Conservation (phyloP, 2,113 vertebrate genomes). For the Misgurnus anguillicaudatus region DNA sequence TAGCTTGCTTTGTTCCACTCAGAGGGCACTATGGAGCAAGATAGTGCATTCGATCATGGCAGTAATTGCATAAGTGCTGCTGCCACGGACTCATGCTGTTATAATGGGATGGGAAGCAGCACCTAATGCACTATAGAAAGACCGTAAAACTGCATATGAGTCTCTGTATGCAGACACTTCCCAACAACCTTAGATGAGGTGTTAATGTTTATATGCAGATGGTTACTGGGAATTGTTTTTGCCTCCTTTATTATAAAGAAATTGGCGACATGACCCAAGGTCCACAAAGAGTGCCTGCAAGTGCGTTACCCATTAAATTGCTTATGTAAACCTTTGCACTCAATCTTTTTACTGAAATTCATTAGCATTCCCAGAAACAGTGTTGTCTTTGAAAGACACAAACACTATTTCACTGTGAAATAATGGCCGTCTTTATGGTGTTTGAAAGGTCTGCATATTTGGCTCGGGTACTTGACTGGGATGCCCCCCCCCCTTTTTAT, state of each 20-base stretch:
- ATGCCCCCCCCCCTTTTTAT: neutral
- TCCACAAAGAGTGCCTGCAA: too few species aligned
- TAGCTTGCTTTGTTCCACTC: slow-evolving; percentile 41
- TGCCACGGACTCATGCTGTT: slow-evolving; percentile 21
- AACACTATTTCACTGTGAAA: slow-evolving; percentile 2
- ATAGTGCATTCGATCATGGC: slow-evolving; percentile 28
- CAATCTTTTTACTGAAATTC: slow-evolving; percentile 7
- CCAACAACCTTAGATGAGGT: neutral
- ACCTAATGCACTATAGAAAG: slow-evolving; percentile 17
- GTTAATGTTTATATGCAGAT: slow-evolving; percentile 30
- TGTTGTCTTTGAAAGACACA: neutral
- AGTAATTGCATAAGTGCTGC: slow-evolving; percentile 37
- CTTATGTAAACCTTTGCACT: too few species aligned
- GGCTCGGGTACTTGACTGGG: neutral
- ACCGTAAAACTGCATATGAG: neutral
- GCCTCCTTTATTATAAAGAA: too few species aligned
- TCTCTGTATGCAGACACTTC: slow-evolving; percentile 1
- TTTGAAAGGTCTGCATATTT: neutral
- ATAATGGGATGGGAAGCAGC: slow-evolving; percentile 27
- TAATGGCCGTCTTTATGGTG: neutral
- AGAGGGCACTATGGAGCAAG: slow-evolving; percentile 11
- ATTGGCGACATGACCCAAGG: neutral
- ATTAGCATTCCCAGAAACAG: neutral
- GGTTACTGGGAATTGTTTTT: neutral
- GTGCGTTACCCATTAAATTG: too few species aligned